Evolutionary conservation across 1,140 invertebrate genomes (phyloP).

Genomic region (Solenopsis invicta): DNA sequence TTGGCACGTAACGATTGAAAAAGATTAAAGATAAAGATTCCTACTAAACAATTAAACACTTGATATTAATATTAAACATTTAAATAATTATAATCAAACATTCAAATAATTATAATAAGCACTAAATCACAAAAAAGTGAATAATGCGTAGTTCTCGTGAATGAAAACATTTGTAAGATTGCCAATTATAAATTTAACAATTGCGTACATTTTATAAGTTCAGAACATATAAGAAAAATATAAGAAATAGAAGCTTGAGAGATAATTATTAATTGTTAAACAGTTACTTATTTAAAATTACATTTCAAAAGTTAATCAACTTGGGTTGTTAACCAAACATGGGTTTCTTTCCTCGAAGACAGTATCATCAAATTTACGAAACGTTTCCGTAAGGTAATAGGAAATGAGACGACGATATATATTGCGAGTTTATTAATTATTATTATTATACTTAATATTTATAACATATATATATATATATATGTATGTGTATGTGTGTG

Average conservation of each 20-base stretch:
- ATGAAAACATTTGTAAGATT: no score
- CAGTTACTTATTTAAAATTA: slow-evolving; percentile 5
- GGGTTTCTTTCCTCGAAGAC: background rate
- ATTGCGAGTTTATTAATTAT: slow-evolving; percentile 81
- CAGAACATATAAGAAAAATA: background rate
- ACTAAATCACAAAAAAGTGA: no score
- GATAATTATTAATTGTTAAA: slow-evolving; percentile 3
- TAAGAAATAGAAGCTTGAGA: background rate
- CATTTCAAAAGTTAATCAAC: background rate
- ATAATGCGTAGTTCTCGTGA: background rate
- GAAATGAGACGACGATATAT: slow-evolving; percentile 65
- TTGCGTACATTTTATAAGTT: background rate
- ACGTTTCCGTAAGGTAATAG: background rate
- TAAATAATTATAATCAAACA: no score
- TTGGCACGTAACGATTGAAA: no score
- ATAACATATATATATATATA: slow-evolving; percentile 81
- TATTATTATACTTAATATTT: slow-evolving; percentile 75
- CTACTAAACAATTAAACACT: no score
- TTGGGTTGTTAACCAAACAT: background rate
- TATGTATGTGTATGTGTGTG: slow-evolving; percentile 77
- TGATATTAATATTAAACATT: no score
- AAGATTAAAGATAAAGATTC: no score
- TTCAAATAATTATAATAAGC: no score
- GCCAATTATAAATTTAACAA: background rate
- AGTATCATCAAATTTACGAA: background rate